Evolutionary conservation across 2,888 invertebrate genomes (phyloP).

Genomic region (Arrhopalites spinosus): DNA sequence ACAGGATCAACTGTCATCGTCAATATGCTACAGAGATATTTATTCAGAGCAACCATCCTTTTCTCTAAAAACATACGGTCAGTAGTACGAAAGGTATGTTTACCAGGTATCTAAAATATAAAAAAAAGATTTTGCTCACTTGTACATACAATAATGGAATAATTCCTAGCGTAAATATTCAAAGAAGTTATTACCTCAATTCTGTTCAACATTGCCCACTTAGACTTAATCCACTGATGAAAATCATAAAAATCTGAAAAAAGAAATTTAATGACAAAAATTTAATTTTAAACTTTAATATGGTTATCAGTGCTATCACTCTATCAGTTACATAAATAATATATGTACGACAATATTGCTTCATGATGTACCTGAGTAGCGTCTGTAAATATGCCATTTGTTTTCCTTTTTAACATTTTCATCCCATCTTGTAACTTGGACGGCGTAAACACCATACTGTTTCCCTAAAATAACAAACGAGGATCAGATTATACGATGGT

Average conservation of each 20-base stretch:
- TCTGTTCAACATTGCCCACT: conserved; percentile 57
- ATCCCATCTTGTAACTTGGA: conserved; percentile 74
- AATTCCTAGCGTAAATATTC: no score
- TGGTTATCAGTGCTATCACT: no score
- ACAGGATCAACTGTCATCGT: conserved; percentile 58
- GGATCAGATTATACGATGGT: no score
- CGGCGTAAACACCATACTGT: conserved; percentile 86
- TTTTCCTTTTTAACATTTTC: conserved; percentile 64
- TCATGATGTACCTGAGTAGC: conserved; percentile 79
- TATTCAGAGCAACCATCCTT: conserved; percentile 72
- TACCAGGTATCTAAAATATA: conserved; percentile 68
- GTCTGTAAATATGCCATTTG: conserved; percentile 87
- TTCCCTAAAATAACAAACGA: no score
- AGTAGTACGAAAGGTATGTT: conserved; percentile 92
- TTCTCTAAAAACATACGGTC: conserved; percentile 82
- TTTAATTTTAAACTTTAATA: no score
- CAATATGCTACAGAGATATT: conserved; percentile 75
- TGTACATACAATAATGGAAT: no score
- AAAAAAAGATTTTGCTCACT: no score
- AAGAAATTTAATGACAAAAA: no score
- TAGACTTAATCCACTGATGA: conserved; percentile 73
- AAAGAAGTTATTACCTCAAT: conserved; percentile 45
- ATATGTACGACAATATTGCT: no score
- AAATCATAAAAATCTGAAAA: conserved; percentile 81
- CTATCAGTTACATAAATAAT: no score